phyloP scores from a whole-genome alignment of 2,888 invertebrate species.

The Leptopilina myrica region DNA sequence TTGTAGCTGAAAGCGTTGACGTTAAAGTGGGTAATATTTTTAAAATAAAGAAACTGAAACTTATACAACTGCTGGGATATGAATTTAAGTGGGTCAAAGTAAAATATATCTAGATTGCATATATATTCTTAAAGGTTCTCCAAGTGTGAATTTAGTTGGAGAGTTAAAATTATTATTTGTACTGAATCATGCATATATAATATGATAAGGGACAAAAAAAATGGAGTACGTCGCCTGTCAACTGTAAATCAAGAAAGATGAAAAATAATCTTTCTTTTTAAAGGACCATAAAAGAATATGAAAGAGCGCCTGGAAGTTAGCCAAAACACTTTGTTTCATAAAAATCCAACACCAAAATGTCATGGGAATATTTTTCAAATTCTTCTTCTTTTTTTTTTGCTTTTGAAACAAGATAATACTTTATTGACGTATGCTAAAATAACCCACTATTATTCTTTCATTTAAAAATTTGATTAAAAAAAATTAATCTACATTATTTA shows the following conservation, averaged over 20 bases:
- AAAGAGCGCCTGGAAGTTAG: constrained; percentile 27
- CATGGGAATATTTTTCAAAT: constrained; percentile 12
- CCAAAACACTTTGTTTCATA: constrained; percentile 30
- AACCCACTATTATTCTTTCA: too few species aligned
- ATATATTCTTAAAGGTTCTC: constrained; percentile 18
- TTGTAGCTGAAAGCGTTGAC: neutral
- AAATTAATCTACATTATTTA: too few species aligned
- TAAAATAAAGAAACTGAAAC: neutral
- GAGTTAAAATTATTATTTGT: constrained; percentile 27
- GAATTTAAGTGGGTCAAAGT: constrained; percentile 33
- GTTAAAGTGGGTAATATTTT: constrained; percentile 2
- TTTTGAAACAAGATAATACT: too few species aligned
- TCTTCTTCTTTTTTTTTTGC: too few species aligned
- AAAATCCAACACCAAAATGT: constrained; percentile 23
- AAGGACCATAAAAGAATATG: constrained; percentile 35
- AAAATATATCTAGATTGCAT: constrained; percentile 33
- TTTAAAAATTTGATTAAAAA: too few species aligned
- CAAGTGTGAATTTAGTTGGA: constrained; percentile 28
- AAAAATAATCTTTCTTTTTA: constrained; percentile 31
- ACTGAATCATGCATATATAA: constrained; percentile 36
- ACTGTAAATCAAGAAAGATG: constrained; percentile 33
- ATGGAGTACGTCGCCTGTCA: constrained; percentile 29
- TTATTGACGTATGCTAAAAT: too few species aligned
- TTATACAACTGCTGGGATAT: constrained; percentile 1
- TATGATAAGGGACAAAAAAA: constrained; percentile 30